These are phyloP conservation scores for Himantopus leucocephalus DNA, from an alignment of 2,113 vertebrate genomes.

Conservation along the genomic window DNA sequence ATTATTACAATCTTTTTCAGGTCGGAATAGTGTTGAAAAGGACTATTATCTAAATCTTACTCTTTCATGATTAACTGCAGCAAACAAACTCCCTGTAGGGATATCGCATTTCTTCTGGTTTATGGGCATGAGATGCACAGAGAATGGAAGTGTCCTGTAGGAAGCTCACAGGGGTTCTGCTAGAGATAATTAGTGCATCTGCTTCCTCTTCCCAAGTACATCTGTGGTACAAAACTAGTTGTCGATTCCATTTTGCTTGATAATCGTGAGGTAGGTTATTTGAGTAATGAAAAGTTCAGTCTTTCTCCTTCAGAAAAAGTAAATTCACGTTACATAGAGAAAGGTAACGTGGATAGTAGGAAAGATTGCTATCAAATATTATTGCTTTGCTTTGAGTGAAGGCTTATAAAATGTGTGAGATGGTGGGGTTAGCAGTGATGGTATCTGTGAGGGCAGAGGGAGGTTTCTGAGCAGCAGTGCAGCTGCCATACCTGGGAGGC, in stretches of 20 bases:
- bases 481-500: not conserved
- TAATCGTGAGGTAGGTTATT: not conserved
- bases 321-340: not conserved
- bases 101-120: not conserved
- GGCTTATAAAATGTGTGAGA: not conserved
- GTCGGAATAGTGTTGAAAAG: not conserved
- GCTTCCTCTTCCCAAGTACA: not conserved
- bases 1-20: not conserved
- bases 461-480: not conserved
- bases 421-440: not conserved
- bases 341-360: not conserved
- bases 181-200: constrained; percentile 8
- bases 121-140: not conserved
- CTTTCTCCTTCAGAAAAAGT: not conserved
- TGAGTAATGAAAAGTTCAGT: not conserved
- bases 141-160: not conserved
- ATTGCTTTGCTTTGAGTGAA: not conserved
- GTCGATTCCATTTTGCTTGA: not conserved
- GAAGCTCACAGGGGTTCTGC: not conserved
- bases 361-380: not conserved
- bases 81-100: not conserved
- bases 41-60: not conserved
- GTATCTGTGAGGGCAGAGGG: not conserved
- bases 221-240: not conserved
- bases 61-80: not conserved